Conservation (phyloP, 2,888 invertebrate genomes). For the Spodoptera littoralis region DNA sequence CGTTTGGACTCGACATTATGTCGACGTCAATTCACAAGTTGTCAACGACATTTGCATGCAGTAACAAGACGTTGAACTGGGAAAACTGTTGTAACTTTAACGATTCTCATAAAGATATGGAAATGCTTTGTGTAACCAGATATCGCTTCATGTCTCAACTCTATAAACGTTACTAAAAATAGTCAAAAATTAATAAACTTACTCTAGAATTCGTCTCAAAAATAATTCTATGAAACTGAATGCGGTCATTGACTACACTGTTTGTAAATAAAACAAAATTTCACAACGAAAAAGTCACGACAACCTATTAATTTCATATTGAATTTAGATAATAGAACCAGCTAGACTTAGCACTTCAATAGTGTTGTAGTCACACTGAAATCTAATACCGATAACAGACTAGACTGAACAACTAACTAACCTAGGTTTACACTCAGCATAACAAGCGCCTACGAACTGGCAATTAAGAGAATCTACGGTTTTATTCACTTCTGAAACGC, state of each 20-base stretch:
- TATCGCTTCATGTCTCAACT: conserved; percentile 12
- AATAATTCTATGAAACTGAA: neutral
- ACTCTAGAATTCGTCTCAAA: neutral
- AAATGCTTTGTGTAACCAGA: conserved; percentile 22
- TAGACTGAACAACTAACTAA: conserved; percentile 22
- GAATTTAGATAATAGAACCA: neutral
- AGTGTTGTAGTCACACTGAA: conserved; percentile 14
- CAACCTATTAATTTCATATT: neutral
- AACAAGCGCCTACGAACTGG: conserved; percentile 18
- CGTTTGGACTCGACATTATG: conserved; percentile 31
- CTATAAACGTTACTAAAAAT: conserved; percentile 3
- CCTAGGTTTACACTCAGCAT: conserved; percentile 2
- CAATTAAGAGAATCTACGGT: conserved; percentile 48
- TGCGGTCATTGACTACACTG: neutral
- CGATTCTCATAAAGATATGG: conserved; percentile 28
- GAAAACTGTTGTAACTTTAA: conserved; percentile 37
- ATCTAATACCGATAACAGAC: conserved; percentile 10
- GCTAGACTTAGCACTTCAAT: conserved; percentile 17
- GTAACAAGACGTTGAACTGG: conserved; percentile 35
- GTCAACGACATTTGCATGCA: conserved; percentile 46
- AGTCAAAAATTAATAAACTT: neutral
- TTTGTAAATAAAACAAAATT: neutral
- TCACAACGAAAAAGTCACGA: neutral
- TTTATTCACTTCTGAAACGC: conserved; percentile 38
- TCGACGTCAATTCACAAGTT: conserved; percentile 29